phyloP scores from a whole-genome alignment of 2,888 invertebrate genomes.

The Urechis unicinctus region DNA sequence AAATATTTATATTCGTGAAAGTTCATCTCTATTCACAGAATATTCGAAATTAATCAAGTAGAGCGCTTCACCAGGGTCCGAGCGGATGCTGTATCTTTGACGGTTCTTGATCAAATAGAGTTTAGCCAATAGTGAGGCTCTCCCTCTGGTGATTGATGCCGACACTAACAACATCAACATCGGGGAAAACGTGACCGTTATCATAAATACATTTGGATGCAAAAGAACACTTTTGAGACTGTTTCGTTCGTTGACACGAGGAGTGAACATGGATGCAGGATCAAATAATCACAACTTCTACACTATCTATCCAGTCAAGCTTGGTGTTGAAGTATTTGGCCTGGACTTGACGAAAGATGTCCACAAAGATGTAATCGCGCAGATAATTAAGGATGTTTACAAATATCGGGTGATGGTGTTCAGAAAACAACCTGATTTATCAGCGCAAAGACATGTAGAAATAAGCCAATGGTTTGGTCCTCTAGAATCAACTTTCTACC shows the following conservation, averaged over 20 bases:
- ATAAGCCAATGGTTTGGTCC: constrained; percentile 42
- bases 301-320: constrained; percentile 1
- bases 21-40: no score
- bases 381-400: constrained; percentile 29
- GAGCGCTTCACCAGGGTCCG: no score
- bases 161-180: no score
- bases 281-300: background rate
- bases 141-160: no score
- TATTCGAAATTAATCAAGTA: no score
- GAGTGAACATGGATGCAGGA: background rate
- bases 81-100: no score
- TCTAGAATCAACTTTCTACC: constrained; percentile 41
- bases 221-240: background rate
- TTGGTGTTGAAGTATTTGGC: constrained; percentile 32
- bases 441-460: constrained; percentile 32
- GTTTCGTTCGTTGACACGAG: background rate
- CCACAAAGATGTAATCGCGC: constrained; percentile 26
- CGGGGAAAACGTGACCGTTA: no score
- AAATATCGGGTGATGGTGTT: constrained; percentile 35
- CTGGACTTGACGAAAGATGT: constrained; percentile 27
- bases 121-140: no score
- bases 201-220: no score
- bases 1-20: no score
- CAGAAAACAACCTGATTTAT: constrained; percentile 33
- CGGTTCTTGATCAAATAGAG: no score